phyloP scores from a whole-genome alignment of 2,113 vertebrate species.

The Trochalopteron elliotii region DNA sequence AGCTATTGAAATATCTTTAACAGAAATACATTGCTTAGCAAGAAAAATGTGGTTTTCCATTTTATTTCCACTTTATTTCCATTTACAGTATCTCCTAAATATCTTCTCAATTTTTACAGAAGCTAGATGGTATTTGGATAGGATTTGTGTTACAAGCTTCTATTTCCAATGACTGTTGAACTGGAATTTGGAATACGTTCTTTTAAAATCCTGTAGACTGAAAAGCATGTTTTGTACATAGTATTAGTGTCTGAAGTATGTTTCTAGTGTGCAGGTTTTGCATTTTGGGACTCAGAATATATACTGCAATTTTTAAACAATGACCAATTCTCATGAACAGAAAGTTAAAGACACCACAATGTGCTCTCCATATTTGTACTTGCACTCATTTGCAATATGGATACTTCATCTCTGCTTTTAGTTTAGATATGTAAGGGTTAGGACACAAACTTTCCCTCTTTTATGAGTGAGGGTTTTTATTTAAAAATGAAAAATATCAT shows the following conservation, averaged over 20 bases:
- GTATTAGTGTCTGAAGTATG: neutral
- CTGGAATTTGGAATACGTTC: neutral
- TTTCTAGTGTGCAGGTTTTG: neutral
- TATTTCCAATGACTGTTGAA: neutral
- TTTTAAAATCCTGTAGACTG: neutral
- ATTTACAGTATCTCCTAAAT: neutral
- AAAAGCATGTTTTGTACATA: neutral
- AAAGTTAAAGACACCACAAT: neutral
- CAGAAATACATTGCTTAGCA: neutral
- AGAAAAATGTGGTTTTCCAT: neutral
- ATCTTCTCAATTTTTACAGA: neutral
- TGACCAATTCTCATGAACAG: neutral
- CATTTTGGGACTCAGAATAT: neutral
- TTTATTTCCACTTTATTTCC: neutral
- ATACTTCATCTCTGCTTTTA: neutral
- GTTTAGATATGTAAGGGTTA: neutral
- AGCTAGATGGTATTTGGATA: neutral
- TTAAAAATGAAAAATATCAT: neutral
- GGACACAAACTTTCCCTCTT: neutral
- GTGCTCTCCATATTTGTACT: neutral
- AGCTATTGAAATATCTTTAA: neutral
- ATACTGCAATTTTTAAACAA: neutral
- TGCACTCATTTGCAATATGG: neutral
- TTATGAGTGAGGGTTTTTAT: neutral
- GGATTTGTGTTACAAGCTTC: neutral